These are phyloP conservation scores for Caenorhabditis latens DNA, from an alignment of 1,140 invertebrate genomes.

Conservation along the genomic window DNA sequence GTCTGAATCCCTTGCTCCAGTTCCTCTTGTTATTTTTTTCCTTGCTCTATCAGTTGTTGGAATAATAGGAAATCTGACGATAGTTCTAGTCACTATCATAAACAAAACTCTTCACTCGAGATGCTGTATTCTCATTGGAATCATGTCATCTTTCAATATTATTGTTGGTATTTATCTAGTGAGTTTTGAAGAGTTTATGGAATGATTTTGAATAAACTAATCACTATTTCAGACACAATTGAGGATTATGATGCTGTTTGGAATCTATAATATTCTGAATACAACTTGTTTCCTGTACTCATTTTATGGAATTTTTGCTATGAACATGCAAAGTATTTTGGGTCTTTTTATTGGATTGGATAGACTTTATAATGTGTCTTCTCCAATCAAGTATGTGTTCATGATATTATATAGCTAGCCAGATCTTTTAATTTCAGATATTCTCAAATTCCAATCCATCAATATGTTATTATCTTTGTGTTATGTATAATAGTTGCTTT, in stretches of 20 bases:
- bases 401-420: not conserved
- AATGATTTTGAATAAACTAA: too few species aligned
- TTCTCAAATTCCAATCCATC: not conserved
- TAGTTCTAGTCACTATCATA: not conserved
- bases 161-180: not conserved
- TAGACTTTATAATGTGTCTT: not conserved
- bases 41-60: not conserved
- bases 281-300: not conserved
- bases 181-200: not conserved
- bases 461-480: not conserved
- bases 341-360: constrained; percentile 13
- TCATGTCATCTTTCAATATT: constrained; percentile 11
- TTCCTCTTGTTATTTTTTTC: not conserved
- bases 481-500: not conserved
- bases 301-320: not conserved
- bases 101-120: not conserved
- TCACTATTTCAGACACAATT: not conserved
- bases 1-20: not conserved
- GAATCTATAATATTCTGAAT: not conserved
- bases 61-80: constrained; percentile 1
- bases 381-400: not conserved
- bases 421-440: not conserved
- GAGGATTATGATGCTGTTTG: constrained; percentile 15
- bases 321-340: constrained; percentile 39
- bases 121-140: constrained; percentile 21